Base-by-base conservation (phyloP, 2,113 vertebrate genomes). In the Elephantulus edwardii region DNA sequence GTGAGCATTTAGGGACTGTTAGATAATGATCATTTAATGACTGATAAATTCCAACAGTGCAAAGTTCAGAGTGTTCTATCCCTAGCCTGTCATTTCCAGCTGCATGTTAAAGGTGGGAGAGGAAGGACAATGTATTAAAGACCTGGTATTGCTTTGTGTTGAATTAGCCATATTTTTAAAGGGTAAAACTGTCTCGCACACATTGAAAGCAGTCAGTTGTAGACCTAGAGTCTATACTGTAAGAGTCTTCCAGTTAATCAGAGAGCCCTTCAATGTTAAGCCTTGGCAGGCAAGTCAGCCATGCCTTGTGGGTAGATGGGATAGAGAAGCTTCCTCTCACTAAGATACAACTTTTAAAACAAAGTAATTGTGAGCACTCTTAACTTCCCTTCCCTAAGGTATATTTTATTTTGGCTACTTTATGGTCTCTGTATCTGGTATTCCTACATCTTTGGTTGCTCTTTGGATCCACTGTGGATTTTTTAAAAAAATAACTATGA, bases 1-100 rank as follows among this genome's bases (percentile, higher is more conserved):
- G 96, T 98, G n/a, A n/a, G 97, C 97, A 97, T 95, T 95, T 97
- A 97, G 97, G 97, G 95, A 96, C 77, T 90, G 94, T 97, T 97
- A 97, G 96, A 76, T 94, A 97, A 97, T 97, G 96, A 96, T 96
- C 96, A 95, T 96, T 96, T 96, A 96, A 96, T 97, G 95, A 84
- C 93, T 92, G 56, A 78, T 95, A 95, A 68, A 97, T 96, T 96
- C 94, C 77, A 96, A 77, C 91, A 95, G 76, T 38, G 22, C 52
- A 85, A 86, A 93, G 84, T 93, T 96, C 89, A 86, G 38, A 2
- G 58, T 90, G 75, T 94, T 96, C 80, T 96, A 72, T 93, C 87
- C 91, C 70, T 90, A 83, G 60, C 66, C 60, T 93, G 26, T 83
- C 68, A 80, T 86, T 92, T 92, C 80, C 79, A 94, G 50, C 82